Evolutionary conservation across 2,113 vertebrate species (phyloP), one percentile per base, ranked within the genome.

Genomic region (Pseudorasbora parva): DNA sequence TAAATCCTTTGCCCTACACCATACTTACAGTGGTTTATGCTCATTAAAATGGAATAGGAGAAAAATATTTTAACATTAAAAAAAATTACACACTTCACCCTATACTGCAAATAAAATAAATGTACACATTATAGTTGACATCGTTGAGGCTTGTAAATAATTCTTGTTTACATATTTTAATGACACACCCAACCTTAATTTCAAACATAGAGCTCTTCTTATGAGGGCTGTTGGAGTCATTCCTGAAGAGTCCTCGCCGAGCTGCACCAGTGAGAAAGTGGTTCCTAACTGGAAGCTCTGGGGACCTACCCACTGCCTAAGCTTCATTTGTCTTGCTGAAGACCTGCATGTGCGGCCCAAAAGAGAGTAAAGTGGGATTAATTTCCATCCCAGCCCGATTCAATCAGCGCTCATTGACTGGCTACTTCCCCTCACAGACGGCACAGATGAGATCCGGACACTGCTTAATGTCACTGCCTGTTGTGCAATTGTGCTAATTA

Each of bases 401-500:
- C 72, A 82, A 82, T 82, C 84, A 68, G 51, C 41, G 49, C 51
- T 77, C 59, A 73, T 37, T 56, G 59, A 57, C 77, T 59, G 23
- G 7, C 14, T 60, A 49, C 59, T 75, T 79, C 75, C 64, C 80
- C 66, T 54, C 30, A 9, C 37, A 45, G 75, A 79, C 49, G 14
- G 45, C 68, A 51, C 81, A 72, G 37, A 86, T 73, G 56, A 72
- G 21, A 83, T 83, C 81, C 69, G 69, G 77, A 86, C 85, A 66
- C 85, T 80, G 85, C 54, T 83, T 86, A 83, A 79, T 76, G 85
- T 86, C 82, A 47, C 59, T 75, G 56, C 15, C 54, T 76, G 81
- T 79, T 79, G 75, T 82, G 81, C 72, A 78, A 21, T 83, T 80
- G 77, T 56, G 76, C 82, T 84, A 86, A 83, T 86, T 57, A 80